Evolutionary conservation across 2,797 vertebrate genomes (phyloP).

Genomic region (Halcyon chelicuti): DNA sequence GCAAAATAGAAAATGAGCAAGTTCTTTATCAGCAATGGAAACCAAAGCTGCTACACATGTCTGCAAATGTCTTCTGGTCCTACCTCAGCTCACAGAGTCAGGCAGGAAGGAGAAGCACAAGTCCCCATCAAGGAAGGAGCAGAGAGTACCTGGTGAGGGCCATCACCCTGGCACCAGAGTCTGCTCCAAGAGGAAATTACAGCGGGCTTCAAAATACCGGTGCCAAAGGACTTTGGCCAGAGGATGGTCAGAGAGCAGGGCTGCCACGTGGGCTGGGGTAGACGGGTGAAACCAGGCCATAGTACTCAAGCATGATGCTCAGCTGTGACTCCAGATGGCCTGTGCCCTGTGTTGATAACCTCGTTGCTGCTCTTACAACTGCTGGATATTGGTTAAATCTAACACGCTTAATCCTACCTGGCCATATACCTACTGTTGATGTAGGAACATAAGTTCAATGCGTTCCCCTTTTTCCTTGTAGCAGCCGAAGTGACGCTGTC

Average conservation of each 20-base stretch:
- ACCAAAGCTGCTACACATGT: neutral
- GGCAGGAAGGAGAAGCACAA: neutral
- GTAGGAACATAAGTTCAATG: neutral
- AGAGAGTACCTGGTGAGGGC: accelerated
- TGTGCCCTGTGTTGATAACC: neutral
- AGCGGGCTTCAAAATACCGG: neutral
- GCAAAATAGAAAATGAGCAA: neutral
- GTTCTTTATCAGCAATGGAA: neutral
- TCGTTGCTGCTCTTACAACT: neutral
- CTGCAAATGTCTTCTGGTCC: neutral
- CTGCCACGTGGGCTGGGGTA: accelerated
- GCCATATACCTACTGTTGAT: neutral
- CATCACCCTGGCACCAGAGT: accelerated
- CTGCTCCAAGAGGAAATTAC: neutral
- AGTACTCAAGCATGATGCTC: neutral
- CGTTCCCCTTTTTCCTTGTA: neutral
- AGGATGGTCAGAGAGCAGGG: neutral
- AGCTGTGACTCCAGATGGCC: neutral
- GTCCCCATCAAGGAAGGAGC: neutral
- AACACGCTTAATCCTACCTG: neutral
- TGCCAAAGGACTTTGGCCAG: neutral
- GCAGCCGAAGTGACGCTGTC: neutral
- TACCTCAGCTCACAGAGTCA: accelerated
- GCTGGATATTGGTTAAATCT: neutral
- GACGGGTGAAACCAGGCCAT: neutral